Conservation (phyloP, 2,888 invertebrate genomes). For the Diadromus collaris region DNA sequence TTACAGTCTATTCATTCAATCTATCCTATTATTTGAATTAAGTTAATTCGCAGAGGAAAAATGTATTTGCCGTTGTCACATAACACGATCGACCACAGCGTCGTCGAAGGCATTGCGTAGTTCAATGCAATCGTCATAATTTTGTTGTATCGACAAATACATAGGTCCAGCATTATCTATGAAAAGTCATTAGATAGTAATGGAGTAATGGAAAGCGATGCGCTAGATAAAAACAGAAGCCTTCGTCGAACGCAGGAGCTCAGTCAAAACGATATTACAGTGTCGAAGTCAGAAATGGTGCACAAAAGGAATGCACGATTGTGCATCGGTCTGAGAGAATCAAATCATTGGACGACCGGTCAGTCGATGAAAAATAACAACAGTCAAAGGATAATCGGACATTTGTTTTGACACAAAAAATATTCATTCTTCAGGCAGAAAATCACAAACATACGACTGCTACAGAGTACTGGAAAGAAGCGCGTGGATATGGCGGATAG, state of each 20-base stretch:
- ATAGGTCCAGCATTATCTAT: background rate
- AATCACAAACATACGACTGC: constrained; percentile 18
- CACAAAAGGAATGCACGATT: background rate
- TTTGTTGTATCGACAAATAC: constrained; percentile 2
- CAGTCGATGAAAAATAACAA: background rate
- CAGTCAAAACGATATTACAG: background rate
- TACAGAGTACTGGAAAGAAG: constrained; percentile 42
- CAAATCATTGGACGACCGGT: constrained; percentile 1
- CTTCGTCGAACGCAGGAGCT: background rate
- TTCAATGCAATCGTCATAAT: constrained; percentile 7
- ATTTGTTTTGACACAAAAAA: background rate
- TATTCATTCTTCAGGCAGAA: background rate
- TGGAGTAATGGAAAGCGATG: constrained; percentile 9
- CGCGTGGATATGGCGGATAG: constrained; percentile 49
- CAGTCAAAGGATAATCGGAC: background rate
- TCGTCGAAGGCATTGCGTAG: background rate
- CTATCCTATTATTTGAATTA: constrained; percentile 6
- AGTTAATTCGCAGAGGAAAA: background rate
- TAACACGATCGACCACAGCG: background rate
- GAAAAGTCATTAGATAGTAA: background rate
- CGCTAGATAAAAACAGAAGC: background rate
- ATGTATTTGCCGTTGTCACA: background rate
- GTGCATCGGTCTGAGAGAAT: background rate
- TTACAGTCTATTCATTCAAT: background rate
- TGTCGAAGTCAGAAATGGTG: background rate